A percentile compares a stretch with the other conserved stretches of the same genome.
Conservation (phyloP, 2,797 vertebrate species). For the Scolopax bukidnonensis region DNA sequence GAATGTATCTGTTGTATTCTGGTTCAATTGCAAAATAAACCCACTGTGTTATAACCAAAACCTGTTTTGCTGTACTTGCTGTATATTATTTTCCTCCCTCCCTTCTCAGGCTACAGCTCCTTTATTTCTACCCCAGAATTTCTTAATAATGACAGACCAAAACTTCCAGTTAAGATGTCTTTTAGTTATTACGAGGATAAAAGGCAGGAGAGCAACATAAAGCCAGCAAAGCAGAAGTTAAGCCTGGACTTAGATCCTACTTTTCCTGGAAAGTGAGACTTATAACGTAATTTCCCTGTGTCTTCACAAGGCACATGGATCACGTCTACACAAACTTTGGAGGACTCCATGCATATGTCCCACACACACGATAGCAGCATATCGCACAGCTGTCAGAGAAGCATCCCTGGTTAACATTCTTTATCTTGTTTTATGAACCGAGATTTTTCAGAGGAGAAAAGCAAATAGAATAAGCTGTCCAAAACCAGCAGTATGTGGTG, state of each 20-base stretch:
- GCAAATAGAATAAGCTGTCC: neutral
- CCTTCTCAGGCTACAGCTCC: neutral
- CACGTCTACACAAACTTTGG: constrained; percentile 1
- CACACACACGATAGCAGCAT: constrained; percentile 29
- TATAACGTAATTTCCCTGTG: neutral
- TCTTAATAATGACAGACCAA: neutral
- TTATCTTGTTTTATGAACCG: constrained; percentile 33
- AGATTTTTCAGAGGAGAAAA: constrained; percentile 21
- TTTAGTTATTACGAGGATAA: neutral
- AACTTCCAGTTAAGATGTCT: neutral
- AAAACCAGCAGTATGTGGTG: neutral
- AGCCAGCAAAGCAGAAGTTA: neutral
- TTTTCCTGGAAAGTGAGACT: constrained; percentile 2
- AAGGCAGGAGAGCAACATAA: neutral
- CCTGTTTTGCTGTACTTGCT: neutral
- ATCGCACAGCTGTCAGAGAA: constrained; percentile 42
- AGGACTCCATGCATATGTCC: constrained; percentile 23
- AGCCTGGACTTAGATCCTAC: neutral
- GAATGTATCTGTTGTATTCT: neutral
- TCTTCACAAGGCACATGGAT: neutral
- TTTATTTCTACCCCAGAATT: neutral
- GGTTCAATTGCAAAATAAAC: neutral
- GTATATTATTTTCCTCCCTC: neutral
- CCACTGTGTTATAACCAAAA: neutral
- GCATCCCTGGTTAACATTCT: constrained; percentile 41